Percentiles rank a stretch among this genome's conserved stretches.
phyloP scores from a whole-genome alignment of 2,797 vertebrate species.

The Diceros bicornis region DNA sequence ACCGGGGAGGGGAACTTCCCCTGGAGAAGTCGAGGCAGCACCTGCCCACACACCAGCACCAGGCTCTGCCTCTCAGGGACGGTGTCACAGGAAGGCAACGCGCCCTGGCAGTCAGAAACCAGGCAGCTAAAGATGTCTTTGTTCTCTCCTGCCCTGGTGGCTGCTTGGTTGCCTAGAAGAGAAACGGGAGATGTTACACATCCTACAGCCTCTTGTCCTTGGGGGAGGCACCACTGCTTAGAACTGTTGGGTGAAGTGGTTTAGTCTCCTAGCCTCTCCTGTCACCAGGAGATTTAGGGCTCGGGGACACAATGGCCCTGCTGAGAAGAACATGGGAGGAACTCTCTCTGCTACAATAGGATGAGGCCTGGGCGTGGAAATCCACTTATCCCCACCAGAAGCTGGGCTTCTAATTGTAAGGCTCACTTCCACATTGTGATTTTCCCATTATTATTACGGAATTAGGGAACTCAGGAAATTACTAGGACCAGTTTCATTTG shows the following conservation, averaged over 20 bases:
- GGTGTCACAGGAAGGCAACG: slow-evolving; percentile 87
- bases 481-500: background rate
- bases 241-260: background rate
- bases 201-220: background rate
- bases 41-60: slow-evolving; percentile 89
- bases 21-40: slow-evolving; percentile 89
- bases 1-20: slow-evolving; percentile 84
- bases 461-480: slow-evolving; percentile 27
- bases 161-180: slow-evolving; percentile 84
- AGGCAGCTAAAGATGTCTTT: slow-evolving; percentile 92
- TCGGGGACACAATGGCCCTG: background rate
- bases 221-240: background rate
- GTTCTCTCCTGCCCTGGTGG: slow-evolving; percentile 71
- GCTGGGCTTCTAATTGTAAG: background rate
- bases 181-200: slow-evolving; percentile 69
- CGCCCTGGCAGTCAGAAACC: slow-evolving; percentile 87
- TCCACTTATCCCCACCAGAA: background rate
- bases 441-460: background rate
- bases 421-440: background rate
- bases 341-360: background rate
- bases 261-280: background rate
- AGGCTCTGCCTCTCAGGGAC: slow-evolving; percentile 90
- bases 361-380: background rate
- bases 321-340: background rate
- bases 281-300: background rate